phyloP scores from a whole-genome alignment of 2,113 vertebrate species.

The Mormoops blainvillei region DNA sequence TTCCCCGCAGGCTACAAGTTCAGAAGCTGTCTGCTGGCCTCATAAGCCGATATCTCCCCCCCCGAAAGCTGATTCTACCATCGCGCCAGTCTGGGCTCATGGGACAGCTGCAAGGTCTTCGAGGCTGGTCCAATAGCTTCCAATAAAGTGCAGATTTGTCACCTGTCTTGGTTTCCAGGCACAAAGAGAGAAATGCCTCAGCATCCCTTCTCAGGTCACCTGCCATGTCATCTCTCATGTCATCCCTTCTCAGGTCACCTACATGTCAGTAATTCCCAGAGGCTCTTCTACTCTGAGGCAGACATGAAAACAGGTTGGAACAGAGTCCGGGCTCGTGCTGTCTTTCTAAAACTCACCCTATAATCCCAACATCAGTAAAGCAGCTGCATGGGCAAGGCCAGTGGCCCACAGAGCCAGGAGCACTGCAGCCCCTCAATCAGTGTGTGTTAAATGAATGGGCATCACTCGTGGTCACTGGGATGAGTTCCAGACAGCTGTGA shows the following conservation, averaged over 20 bases:
- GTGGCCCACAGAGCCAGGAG: background rate
- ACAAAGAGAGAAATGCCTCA: background rate
- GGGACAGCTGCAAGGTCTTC: background rate
- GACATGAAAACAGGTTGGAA: background rate
- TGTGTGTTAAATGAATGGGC: conserved; percentile 10
- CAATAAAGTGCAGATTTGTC: background rate
- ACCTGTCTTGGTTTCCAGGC: background rate
- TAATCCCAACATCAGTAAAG: background rate
- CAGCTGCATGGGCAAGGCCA: no score
- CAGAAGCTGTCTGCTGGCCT: background rate
- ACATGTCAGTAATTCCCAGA: background rate
- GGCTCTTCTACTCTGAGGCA: background rate
- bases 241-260: background rate
- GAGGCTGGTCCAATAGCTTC: background rate
- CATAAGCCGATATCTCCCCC: background rate
- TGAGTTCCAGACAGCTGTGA: background rate
- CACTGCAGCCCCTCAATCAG: background rate
- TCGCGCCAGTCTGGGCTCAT: background rate
- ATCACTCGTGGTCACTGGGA: background rate
- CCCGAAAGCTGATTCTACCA: background rate
- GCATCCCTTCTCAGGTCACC: background rate
- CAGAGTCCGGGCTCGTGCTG: background rate
- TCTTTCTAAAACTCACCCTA: background rate
- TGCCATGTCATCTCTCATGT: background rate
- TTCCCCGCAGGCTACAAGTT: background rate